phyloP scores from a whole-genome alignment of 2,888 invertebrate species.

The Falcaria lacertinaria region DNA sequence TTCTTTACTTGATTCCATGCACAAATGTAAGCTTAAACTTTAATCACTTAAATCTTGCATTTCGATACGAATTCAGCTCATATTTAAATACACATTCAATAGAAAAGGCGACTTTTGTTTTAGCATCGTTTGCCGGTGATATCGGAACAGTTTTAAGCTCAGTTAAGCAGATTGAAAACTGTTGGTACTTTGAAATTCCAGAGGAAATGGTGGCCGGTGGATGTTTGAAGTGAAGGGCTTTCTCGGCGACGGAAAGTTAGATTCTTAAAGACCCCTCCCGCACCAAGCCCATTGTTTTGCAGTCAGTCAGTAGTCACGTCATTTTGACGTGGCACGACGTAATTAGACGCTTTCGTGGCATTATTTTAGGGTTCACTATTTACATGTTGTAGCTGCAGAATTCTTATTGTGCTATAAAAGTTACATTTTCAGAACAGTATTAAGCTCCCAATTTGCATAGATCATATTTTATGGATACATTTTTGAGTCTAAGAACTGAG shows the following conservation, averaged over 20 bases:
- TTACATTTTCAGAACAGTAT: too few relatives aligned
- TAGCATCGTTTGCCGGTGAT: not conserved
- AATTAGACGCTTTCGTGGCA: not conserved
- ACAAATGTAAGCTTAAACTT: too few relatives aligned
- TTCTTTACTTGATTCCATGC: not conserved
- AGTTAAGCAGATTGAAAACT: slow-evolving; percentile 1
- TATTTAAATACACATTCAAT: too few relatives aligned
- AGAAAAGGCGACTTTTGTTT: not conserved
- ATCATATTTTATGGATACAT: too few relatives aligned
- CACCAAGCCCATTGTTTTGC: not conserved
- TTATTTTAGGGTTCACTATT: not conserved
- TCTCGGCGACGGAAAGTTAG: not conserved
- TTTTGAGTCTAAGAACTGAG: too few relatives aligned
- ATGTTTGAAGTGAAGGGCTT: not conserved
- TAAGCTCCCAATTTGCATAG: too few relatives aligned
- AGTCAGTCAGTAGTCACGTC: not conserved
- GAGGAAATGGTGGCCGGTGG: not conserved
- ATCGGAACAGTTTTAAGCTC: not conserved
- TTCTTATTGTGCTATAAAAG: too few relatives aligned
- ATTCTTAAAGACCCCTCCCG: not conserved
- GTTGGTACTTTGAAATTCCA: not conserved
- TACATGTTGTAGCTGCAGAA: too few relatives aligned
- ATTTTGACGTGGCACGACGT: too few relatives aligned
- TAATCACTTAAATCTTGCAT: not conserved
- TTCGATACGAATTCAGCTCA: too few relatives aligned